These are phyloP conservation scores for Aelia acuminata DNA, from an alignment of 2,888 invertebrate genomes.

Conservation along the genomic window DNA sequence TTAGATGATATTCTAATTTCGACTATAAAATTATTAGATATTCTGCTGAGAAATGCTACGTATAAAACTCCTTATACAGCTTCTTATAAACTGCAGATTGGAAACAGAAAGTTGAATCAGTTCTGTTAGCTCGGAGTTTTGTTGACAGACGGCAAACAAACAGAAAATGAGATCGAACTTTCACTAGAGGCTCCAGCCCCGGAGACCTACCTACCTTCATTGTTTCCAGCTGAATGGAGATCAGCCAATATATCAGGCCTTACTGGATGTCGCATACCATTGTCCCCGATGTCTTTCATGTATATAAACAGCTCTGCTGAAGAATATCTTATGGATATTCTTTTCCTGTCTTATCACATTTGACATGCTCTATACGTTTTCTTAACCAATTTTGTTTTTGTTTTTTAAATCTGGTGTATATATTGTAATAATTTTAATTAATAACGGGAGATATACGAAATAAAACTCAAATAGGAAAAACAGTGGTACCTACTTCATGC, in stretches of 20 bases:
- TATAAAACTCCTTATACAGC: neutral
- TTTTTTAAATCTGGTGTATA: too few relatives aligned
- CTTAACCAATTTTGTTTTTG: too few relatives aligned
- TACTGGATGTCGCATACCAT: conserved; percentile 35
- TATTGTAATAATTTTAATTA: too few relatives aligned
- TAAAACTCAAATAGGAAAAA: too few relatives aligned
- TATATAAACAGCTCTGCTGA: neutral
- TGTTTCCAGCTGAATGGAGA: conserved; percentile 40
- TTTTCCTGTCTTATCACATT: neutral
- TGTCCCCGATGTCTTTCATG: neutral
- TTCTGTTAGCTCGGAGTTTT: neutral
- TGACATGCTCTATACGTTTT: too few relatives aligned
- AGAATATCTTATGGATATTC: neutral
- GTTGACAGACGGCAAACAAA: conserved; percentile 45
- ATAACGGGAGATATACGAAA: too few relatives aligned
- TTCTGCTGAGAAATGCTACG: neutral
- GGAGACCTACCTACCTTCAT: conserved; percentile 42
- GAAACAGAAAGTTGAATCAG: neutral
- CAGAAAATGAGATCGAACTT: conserved; percentile 48
- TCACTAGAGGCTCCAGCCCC: conserved; percentile 31
- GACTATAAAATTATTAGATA: neutral
- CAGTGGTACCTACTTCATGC: too few relatives aligned
- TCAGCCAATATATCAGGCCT: conserved; percentile 27
- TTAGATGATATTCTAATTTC: neutral
- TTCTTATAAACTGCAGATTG: neutral